Conservation (phyloP, 2,113 vertebrate species). For the Neopipo cinnamomea region DNA sequence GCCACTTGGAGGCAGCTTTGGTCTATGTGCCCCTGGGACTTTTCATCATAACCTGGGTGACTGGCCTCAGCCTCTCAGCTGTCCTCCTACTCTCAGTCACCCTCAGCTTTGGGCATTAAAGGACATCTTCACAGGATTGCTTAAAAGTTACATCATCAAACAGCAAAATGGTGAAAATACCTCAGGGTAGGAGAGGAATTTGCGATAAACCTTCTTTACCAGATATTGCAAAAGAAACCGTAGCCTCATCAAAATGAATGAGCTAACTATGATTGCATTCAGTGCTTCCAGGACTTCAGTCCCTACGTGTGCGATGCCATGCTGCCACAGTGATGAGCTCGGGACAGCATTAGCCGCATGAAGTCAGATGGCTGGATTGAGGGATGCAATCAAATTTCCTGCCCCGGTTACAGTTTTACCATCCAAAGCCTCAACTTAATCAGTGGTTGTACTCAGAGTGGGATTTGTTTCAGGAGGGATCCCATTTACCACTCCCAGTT, state of each 20-base stretch:
- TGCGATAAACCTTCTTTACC: constrained; percentile 35
- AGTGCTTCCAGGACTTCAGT: not conserved
- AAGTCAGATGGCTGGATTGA: not conserved
- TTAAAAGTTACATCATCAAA: constrained; percentile 12
- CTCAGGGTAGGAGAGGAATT: constrained; percentile 5
- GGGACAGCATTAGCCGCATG: not conserved
- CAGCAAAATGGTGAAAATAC: constrained; percentile 45
- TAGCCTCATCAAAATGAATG: not conserved
- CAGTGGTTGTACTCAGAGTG: not conserved
- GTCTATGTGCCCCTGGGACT: not conserved
- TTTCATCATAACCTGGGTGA: not conserved
- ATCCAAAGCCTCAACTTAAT: not conserved
- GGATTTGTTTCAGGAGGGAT: constrained; percentile 34
- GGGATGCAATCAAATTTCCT: constrained; percentile 34
- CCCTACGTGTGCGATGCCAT: not conserved
- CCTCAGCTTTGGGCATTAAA: not conserved
- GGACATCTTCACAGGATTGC: not conserved
- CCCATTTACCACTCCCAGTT: not conserved
- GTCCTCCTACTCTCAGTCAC: rapidly evolving
- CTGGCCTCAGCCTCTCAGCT: not conserved
- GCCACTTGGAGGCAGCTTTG: not conserved
- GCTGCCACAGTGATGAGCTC: not conserved
- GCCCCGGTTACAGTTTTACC: not conserved
- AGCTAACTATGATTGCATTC: not conserved
- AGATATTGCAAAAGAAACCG: constrained; percentile 24